Evolutionary conservation across 1,140 invertebrate species (phyloP), one percentile per base, ranked within the genome.

Genomic region (Sarcophaga peregrina): DNA sequence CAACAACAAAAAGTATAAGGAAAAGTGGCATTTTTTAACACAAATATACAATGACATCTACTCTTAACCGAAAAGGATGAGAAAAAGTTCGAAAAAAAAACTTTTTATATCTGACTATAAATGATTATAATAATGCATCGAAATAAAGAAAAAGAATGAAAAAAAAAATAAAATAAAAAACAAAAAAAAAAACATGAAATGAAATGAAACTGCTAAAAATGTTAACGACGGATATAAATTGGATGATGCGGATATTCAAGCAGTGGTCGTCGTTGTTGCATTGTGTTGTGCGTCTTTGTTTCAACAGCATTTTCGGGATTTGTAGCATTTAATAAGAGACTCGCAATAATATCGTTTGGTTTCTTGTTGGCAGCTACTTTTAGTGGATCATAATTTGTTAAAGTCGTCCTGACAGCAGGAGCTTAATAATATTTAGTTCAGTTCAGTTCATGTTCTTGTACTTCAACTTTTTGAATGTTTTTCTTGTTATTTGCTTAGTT

Each of bases 351-450:
- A 15, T n/a, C n/a, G 10, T n/a, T 62, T 62, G 11, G 54, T 62
- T 62, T 62, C 15, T 58, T 13, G 54, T 58, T 13, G 15, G 8
- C 20, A 25, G n/a, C 62, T 68, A 68, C 62, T 68, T 68, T 68
- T 25, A 68, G 62, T 68, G 62, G 62, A 68, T 68, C 62, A 68
- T 68, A 68, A 68, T 68, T 68, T 68, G 62, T 68, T 68, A 20
- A 68, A 68, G 62, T 68, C 20, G 17, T 68, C 62, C 20, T 68
- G 62, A 68, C 62, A 68, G 62, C 62, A 68, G 62, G 62, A 68
- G 62, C n/a, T 68, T 68, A 20, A 68, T 68, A 68, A 68, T 68
- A 20, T 68, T 68, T 58, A 58, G 54, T 13, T 15, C 13, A 58
- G 15, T 58, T 58, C 7, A 58, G 54, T 62, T 62, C 11, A 62